Conservation (phyloP, 2,888 invertebrate species). For the Dasypolia templi region DNA sequence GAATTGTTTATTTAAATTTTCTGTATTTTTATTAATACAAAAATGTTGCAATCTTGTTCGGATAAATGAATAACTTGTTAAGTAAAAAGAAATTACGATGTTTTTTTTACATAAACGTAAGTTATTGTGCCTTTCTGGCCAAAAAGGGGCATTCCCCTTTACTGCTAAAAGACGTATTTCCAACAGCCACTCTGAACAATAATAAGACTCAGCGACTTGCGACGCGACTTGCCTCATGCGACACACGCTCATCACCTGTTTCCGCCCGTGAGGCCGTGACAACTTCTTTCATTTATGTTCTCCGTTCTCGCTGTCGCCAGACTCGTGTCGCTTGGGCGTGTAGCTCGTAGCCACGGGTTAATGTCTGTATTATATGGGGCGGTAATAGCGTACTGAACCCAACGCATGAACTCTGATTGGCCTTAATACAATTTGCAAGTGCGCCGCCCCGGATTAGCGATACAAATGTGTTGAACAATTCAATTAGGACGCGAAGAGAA, state of each 20-base stretch:
- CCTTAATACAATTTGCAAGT: conserved; percentile 49
- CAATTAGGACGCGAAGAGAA: conserved; percentile 14
- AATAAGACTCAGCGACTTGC: neutral
- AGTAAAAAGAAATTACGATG: too few species aligned
- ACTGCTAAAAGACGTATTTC: conserved; percentile 3
- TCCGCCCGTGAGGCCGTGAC: neutral
- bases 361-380: conserved; percentile 4
- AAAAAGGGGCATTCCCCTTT: too few species aligned
- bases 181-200: conserved; percentile 16
- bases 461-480: conserved; percentile 36
- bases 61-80: too few species aligned
- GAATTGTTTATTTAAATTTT: too few species aligned
- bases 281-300: neutral
- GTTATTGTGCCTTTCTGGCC: too few species aligned
- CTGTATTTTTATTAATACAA: too few species aligned
- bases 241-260: neutral
- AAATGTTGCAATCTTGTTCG: too few species aligned
- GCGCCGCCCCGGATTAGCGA: neutral
- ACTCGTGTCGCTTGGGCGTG: neutral
- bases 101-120: too few species aligned
- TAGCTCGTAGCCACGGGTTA: neutral
- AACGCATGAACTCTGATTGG: conserved; percentile 41
- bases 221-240: neutral
- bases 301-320: neutral
- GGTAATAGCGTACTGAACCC: conserved; percentile 9